Conservation (phyloP, 2,113 vertebrate species). For the Lonchura striata region DNA sequence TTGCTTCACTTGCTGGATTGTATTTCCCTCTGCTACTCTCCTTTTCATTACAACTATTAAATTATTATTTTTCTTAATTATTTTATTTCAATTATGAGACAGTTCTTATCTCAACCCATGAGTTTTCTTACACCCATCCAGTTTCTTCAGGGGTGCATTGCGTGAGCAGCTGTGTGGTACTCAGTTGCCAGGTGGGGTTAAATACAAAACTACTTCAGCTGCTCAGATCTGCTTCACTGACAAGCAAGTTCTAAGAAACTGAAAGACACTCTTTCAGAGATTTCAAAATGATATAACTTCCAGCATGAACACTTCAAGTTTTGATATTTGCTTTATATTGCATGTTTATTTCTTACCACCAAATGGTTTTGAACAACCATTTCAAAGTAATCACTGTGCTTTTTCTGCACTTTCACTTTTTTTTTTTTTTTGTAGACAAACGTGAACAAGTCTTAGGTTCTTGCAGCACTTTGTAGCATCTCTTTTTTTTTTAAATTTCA, state of each 20-base stretch:
- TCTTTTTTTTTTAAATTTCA: neutral
- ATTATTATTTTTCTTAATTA: neutral
- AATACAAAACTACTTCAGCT: neutral
- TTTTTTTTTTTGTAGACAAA: neutral
- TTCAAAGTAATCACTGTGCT: neutral
- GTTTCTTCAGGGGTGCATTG: neutral
- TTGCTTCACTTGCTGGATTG: neutral
- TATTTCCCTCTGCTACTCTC: neutral
- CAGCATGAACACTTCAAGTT: neutral
- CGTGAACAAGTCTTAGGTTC: neutral
- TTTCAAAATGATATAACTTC: neutral
- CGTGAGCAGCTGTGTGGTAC: neutral
- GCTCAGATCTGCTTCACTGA: neutral
- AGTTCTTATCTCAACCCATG: neutral
- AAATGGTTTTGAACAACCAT: neutral
- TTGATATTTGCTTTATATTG: neutral
- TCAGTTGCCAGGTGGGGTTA: neutral
- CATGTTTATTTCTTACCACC: neutral
- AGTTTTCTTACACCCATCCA: neutral
- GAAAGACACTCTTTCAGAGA: neutral
- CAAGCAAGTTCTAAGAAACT: neutral
- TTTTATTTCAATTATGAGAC: neutral
- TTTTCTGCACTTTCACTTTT: neutral
- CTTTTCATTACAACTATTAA: neutral
- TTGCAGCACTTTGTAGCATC: neutral